Base-by-base conservation (phyloP, 2,888 invertebrate species). In the Lacanobia oleracea region DNA sequence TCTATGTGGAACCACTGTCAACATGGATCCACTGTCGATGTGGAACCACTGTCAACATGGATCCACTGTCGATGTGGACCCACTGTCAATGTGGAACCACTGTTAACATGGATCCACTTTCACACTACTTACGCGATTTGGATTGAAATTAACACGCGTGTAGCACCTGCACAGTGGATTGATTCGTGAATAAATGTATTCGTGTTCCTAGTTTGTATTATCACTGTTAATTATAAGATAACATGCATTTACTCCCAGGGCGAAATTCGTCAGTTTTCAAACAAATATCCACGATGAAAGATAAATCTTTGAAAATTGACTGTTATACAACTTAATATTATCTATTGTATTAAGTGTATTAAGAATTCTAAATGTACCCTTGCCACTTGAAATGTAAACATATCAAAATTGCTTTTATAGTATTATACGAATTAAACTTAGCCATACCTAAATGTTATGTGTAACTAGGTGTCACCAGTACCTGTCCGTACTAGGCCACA, bases 381-480 rank as follows among this genome's bases (percentile, higher is more conserved):
- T 68, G 81, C 72, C 70, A 63, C 45, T 63, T 65, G 79, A 64
- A 72, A 81, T 72, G 79, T 74, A 71, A 67, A 82, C 82, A 81
- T 82, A 81, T 82, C 78, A 80, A 68, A 51, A 50, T 67, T 70
- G 79, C 72, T 79, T 75, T 40, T 54, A 59, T 62, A 72, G 56
- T 70, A 71, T 57, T 76, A 70, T 33, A 79, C 33, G 57, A 64
- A 57, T 57, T 73, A 62, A 60, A 57, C 12, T 59, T 62, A 77
- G 21, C 50, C 62, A 43, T 83, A n/a, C n/a, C n/a, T n/a, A 51
- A 70, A 75, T 78, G 79, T 83, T 81, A 70, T 78, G 70, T 82
- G 62, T 71, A 27, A 33, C 18, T 80, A 74, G 78, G 54, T 66
- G 83, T 84, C 78, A 84, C 72, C 51, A 33, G 75, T 84, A 84